Evolutionary conservation across 2,113 vertebrate species (phyloP).

Genomic region (Daboia siamensis): DNA sequence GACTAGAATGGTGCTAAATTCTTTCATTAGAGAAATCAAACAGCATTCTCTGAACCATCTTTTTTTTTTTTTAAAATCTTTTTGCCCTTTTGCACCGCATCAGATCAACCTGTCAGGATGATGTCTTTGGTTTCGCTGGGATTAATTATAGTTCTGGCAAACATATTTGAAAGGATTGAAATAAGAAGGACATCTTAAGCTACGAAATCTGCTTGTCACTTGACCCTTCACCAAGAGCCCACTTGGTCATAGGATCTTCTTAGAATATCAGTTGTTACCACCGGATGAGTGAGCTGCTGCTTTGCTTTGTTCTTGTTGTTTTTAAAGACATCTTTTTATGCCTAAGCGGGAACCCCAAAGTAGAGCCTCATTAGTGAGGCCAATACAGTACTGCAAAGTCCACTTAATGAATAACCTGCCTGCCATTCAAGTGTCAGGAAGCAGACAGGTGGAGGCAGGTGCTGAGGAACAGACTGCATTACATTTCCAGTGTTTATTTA

Average conservation of each 20-base stretch:
- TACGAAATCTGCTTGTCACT: slow-evolving; percentile 24
- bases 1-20: slow-evolving; percentile 12
- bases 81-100: slow-evolving; percentile 28
- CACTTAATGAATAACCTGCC: not conserved
- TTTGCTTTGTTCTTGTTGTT: not conserved
- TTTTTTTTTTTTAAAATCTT: not conserved
- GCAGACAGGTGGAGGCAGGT: not conserved
- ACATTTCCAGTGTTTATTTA: not conserved
- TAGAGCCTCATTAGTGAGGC: slow-evolving; percentile 3
- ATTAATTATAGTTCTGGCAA: slow-evolving; percentile 55
- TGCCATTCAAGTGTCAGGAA: not conserved
- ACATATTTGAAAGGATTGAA: slow-evolving; percentile 7
- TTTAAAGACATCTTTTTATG: not conserved
- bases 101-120: slow-evolving; percentile 25
- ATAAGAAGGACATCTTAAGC: slow-evolving; percentile 33
- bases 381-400: not conserved
- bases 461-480: not conserved
- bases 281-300: slow-evolving; percentile 1
- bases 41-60: slow-evolving; percentile 4
- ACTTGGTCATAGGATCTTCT: not conserved
- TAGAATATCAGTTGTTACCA: slow-evolving; percentile 25
- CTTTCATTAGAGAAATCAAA: slow-evolving; percentile 13
- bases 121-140: slow-evolving; percentile 53
- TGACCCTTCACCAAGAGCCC: not conserved
- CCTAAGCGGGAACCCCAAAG: not conserved